Conservation (phyloP, 2,797 vertebrate genomes). For the Gymnoscopelus microlampas region DNA sequence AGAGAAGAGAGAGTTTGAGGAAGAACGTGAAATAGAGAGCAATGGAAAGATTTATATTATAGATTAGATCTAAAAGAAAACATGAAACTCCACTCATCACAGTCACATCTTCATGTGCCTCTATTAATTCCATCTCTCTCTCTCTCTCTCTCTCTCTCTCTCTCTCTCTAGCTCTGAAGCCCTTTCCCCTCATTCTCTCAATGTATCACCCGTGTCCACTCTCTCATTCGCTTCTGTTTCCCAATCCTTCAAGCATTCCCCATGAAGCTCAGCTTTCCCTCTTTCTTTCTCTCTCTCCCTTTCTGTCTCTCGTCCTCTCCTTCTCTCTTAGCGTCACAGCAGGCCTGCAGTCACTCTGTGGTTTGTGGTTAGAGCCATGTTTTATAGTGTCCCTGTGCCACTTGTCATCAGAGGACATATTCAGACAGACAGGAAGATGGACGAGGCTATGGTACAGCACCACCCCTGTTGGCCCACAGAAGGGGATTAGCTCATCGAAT, state of each 20-base stretch:
- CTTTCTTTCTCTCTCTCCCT: constrained; percentile 20
- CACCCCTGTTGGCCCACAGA: background rate
- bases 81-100: background rate
- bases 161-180: background rate
- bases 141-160: background rate
- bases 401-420: constrained; percentile 36
- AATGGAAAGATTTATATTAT: constrained; percentile 9
- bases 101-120: constrained; percentile 34
- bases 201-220: too few relatives aligned
- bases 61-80: constrained; percentile 12
- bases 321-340: constrained; percentile 16
- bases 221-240: too few relatives aligned
- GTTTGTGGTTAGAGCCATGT: constrained; percentile 32
- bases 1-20: constrained; percentile 7
- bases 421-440: constrained; percentile 16
- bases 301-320: constrained; percentile 5
- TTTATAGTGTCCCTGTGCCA: constrained; percentile 33
- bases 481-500: constrained; percentile 28
- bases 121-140: background rate
- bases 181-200: too few relatives aligned
- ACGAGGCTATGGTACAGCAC: background rate
- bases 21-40: constrained; percentile 12
- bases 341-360: constrained; percentile 2
- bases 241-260: too few relatives aligned
- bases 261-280: background rate